Evolutionary conservation across 1,140 invertebrate species (phyloP), one percentile per base, ranked within the genome.

Genomic region (Caenorhabditis inopinata): DNA sequence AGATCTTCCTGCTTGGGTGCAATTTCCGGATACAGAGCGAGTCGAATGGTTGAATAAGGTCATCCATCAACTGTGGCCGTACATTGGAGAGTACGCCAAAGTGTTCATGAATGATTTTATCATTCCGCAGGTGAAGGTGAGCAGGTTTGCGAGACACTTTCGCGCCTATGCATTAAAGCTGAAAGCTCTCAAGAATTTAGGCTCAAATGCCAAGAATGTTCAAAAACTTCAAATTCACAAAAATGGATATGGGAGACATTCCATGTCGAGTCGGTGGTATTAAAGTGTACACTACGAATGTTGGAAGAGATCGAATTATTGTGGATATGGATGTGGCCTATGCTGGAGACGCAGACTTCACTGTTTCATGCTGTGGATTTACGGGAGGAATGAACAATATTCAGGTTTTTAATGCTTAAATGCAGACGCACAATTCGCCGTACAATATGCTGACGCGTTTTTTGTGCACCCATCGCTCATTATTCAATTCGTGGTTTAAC

Each of bases 11-110:
- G 85, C 85, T 25, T 88, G 87, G 87, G 83, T 88, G 18, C 84
- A 86, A 76, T 88, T 88, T 79, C 87, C 87, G 7, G 87, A 89
- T 68, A 86, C 85, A 21, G 87, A 88, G 76, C 53, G 87, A 68
- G 84, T 89, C 45, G 87, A 88, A 81, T 88, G 87, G 87, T 79
- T 88, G 29, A 88, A 88, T 83, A 85, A 89, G 74, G 87, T 88
- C n/a, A 78, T 89, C 14, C 78, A 83, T 27, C 87, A 88, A 77
- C 45, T 88, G 18, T 88, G 87, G 87, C 87, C 87, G 9, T 88
- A 84, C 74, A 85, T 88, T 58, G 82, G 83, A 42, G 86, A 88
- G 62, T 88, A 88, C 76, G 45, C 86, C 4, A 83, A 87, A 51
- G 68, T 48, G 14, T 88, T 88, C 68, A 81, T 88, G 78, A 58